A percentile compares a stretch with the other conserved stretches of the same genome.
Evolutionary conservation across 2,797 vertebrate genomes (phyloP).

Genomic region (Thripadectes ignobilis): DNA sequence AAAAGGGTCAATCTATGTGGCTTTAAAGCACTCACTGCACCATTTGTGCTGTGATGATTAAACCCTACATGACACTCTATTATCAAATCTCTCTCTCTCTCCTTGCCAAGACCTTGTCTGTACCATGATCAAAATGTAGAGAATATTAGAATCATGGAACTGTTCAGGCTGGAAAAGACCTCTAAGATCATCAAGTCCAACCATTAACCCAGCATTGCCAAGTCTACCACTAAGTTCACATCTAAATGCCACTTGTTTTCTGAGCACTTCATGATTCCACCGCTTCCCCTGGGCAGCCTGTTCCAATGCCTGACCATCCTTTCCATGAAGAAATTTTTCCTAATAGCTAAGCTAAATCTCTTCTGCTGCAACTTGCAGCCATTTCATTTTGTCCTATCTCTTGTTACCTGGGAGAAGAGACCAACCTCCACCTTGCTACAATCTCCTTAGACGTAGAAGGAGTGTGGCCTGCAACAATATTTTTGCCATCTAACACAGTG

Average conservation of each 20-base stretch:
- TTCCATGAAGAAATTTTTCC: background rate
- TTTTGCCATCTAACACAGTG: background rate
- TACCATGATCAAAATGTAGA: background rate
- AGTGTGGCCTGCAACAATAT: background rate
- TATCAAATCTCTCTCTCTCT: background rate
- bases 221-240: background rate
- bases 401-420: background rate
- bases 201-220: background rate
- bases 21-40: background rate
- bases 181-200: background rate
- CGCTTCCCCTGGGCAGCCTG: background rate
- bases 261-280: background rate
- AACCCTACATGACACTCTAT: background rate
- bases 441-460: background rate
- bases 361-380: background rate
- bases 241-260: background rate
- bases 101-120: background rate
- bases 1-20: fast-evolving
- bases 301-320: background rate
- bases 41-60: background rate
- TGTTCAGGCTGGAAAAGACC: background rate
- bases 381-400: background rate
- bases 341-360: background rate
- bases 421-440: fast-evolving
- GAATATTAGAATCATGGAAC: background rate